Evolutionary conservation across 2,113 vertebrate genomes (phyloP), one percentile per base, ranked within the genome.

Genomic region (Mormyrus lacerda): DNA sequence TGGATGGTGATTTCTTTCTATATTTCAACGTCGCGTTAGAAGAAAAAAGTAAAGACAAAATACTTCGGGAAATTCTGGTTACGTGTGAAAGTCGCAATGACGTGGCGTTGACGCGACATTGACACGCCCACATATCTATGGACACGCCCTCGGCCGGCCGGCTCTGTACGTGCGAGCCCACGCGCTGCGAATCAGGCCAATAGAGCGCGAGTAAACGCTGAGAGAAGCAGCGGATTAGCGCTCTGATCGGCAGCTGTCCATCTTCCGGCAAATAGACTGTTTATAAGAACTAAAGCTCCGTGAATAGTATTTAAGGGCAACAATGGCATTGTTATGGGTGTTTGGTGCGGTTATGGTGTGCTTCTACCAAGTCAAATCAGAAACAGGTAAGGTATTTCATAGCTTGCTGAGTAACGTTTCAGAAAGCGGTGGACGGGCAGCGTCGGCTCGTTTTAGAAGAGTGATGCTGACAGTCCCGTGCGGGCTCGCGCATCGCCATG

Each of bases 341-440:
- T 76, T 95, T 65, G 42, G 92, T 50, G 93, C 92, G 90, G 91
- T 96, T 61, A 83, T 95, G 21, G 39, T 95, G 89, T 91, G 91
- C 92, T 93, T 94, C 86, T 95, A 92, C 89, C 89, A 90, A 90
- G 92, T 91, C 86, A 90, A 69, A 13, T 94, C 95, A 9, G 55
- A 51, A 88, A 95, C 96, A 96, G 95, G 96, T 96, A 94, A 93
- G 93, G 88, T 90, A 87, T 90, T n/a, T 27, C 11, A 15, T 39
- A 17, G 51, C 61, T 69, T 69, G 10, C n/a, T 1, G 61, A 31
- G 61, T 69, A 69, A 69, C 61, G 61, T 27, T 27, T 65, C 61
- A 10, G n/a, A 65, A 58, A 58, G 55, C 55, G 51, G 17, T 21
- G 51, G 51, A 55, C 51, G 4, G 51, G 21, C 58, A 8, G 6